Percentiles rank a stretch among this genome's conserved stretches.
These are phyloP conservation scores for Pseudopleuronectes americanus DNA, from an alignment of 2,797 vertebrate genomes.

Conservation along the genomic window DNA sequence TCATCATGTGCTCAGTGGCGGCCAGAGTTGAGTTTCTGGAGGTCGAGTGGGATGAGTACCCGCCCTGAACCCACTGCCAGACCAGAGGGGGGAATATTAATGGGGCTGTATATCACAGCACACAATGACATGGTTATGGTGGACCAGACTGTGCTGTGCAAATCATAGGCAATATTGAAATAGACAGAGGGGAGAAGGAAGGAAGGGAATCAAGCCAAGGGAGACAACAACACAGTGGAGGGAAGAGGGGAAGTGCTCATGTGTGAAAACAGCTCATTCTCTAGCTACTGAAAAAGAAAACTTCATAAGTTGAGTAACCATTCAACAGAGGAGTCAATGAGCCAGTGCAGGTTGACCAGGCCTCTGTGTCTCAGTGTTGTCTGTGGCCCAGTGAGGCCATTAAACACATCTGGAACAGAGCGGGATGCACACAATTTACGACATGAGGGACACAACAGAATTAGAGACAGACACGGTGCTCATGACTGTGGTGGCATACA, in stretches of 20 bases:
- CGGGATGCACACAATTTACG: slow-evolving; percentile 69
- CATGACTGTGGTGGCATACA: slow-evolving; percentile 13
- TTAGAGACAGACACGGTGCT: slow-evolving; percentile 7
- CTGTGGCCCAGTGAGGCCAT: slow-evolving; percentile 56
- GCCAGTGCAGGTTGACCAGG: slow-evolving; percentile 17
- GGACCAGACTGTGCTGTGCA: slow-evolving; percentile 50
- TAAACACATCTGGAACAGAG: slow-evolving; percentile 77
- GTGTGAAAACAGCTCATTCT: background rate
- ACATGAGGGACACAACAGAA: slow-evolving; percentile 54
- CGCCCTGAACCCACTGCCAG: slow-evolving; percentile 54
- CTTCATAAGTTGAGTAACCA: slow-evolving; percentile 1
- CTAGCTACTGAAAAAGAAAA: background rate
- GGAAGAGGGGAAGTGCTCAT: background rate
- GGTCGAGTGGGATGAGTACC: slow-evolving; percentile 55
- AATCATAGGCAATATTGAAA: slow-evolving; percentile 67
- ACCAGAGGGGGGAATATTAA: slow-evolving; percentile 45
- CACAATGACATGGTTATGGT: slow-evolving; percentile 68
- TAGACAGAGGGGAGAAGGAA: slow-evolving; percentile 12
- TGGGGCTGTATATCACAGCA: slow-evolving; percentile 64
- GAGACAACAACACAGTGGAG: background rate
- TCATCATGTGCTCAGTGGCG: slow-evolving; percentile 57
- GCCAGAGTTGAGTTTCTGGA: slow-evolving; percentile 40
- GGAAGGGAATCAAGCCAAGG: slow-evolving; percentile 15
- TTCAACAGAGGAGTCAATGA: slow-evolving; percentile 32
- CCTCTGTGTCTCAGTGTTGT: slow-evolving; percentile 27